Conservation (phyloP, 2,113 vertebrate species). For the Gymnobelideus leadbeateri region DNA sequence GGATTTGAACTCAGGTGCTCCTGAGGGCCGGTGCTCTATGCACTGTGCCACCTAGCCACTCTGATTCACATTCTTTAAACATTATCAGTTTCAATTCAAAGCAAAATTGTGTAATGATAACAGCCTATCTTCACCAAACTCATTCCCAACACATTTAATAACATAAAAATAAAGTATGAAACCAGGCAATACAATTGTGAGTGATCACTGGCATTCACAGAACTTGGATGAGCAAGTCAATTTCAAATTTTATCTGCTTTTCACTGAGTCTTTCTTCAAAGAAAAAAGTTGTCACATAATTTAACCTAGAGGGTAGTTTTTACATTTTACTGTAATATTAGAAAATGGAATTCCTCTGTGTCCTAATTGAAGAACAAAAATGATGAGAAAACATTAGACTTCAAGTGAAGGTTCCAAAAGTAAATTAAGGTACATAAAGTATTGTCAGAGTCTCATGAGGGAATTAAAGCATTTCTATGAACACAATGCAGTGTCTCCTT, state of each 20-base stretch:
- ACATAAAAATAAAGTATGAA: conserved; percentile 27
- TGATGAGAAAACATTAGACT: conserved; percentile 25
- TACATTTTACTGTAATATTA: conserved; percentile 67
- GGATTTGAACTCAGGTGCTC: too few relatives aligned
- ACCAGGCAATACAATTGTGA: conserved; percentile 12
- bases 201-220: background rate
- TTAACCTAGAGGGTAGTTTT: conserved; percentile 60
- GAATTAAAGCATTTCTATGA: conserved; percentile 31
- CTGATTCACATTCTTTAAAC: background rate
- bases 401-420: conserved; percentile 46
- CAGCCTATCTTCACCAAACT: background rate
- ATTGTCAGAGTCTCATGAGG: conserved; percentile 35
- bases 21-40: too few relatives aligned
- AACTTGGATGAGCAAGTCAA: conserved; percentile 6
- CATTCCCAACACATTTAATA: background rate
- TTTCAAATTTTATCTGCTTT: conserved; percentile 50
- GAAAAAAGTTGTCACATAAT: conserved; percentile 67
- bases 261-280: conserved; percentile 59
- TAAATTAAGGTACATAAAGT: conserved; percentile 26
- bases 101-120: background rate
- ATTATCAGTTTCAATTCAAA: background rate
- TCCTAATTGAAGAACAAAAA: conserved; percentile 60
- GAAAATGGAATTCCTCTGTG: conserved; percentile 70
- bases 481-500: background rate
- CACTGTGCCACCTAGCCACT: too few relatives aligned